Evolutionary conservation across 2,888 invertebrate species (phyloP), one percentile per base, ranked within the genome.

Genomic region (Drosophila neotestacea): DNA sequence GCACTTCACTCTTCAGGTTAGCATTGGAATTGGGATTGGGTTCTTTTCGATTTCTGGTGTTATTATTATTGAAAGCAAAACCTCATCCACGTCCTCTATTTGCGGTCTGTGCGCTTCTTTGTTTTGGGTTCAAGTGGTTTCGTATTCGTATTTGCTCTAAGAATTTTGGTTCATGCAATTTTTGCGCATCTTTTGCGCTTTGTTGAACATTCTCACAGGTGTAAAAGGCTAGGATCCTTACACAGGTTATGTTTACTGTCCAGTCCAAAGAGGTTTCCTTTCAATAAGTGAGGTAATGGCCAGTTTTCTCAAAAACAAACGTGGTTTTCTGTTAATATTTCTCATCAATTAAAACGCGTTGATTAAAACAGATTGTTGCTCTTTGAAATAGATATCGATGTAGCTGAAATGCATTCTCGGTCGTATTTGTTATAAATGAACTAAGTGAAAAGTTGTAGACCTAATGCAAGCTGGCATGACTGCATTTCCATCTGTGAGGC

Each of bases 141-240:
- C 85, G 60, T 48, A 75, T 82, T 85, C 66, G 32, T 83, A 63
- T 79, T 80, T 83, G 55, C 69, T 69, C 56, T 52, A 51, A n/a
- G 54, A 11, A 52, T 67, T 42, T 48, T 34, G 32, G 42, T 76
- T 85, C 73, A 86, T 89, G 89, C 87, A 86, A 86, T 88, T 86
- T 79, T 77, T 79, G 82, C 73, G 70, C 87, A 88, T 82, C 80
- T 68, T 69, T 76, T 62, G 69, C 79, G 73, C 63, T 70, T 76
- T 88, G 85, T 88, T 86, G 82, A 82, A 79, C 67, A 66, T 88
- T 86, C 86, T 81, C 88, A 86, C 86, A 86, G 85, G 85, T 85
- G 85, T 66, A 62, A 41, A 10, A 32, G 11, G n/a, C 9, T 51
- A 41, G 41, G 13, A 62, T 66, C 7, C 54, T 28, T 6, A 46